These are phyloP conservation scores for Cryptotis parvus DNA, from an alignment of 2,113 vertebrate species.

Conservation along the genomic window DNA sequence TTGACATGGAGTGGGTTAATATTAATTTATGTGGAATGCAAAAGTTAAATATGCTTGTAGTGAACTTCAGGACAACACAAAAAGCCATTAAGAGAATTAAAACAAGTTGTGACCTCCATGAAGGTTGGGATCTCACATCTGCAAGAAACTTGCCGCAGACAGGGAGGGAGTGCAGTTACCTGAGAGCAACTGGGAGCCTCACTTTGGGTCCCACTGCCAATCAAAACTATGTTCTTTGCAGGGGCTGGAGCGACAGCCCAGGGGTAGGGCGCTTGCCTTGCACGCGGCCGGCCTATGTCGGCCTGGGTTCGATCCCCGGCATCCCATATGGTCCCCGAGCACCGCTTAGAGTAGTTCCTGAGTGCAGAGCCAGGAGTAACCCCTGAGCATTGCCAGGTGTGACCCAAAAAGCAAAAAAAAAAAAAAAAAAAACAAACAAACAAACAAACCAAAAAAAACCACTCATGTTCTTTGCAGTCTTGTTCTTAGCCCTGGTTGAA, in stretches of 20 bases:
- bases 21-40: not conserved
- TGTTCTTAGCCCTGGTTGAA: not conserved
- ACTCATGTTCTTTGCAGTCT: no score
- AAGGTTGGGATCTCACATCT: not conserved
- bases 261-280: no score
- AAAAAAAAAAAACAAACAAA: no score
- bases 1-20: not conserved
- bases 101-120: not conserved
- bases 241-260: no score
- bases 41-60: not conserved
- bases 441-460: no score
- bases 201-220: not conserved
- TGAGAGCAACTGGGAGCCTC: not conserved
- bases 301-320: no score
- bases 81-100: not conserved
- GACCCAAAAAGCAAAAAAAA: no score
- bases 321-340: no score
- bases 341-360: no score
- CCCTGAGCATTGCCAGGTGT: no score
- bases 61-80: not conserved
- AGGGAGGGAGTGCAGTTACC: not conserved
- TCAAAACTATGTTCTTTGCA: not conserved
- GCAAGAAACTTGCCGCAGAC: not conserved
- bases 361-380: no score
- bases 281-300: no score